These are phyloP conservation scores for Formica selysi DNA, from an alignment of 1,140 invertebrate genomes.

Conservation along the genomic window DNA sequence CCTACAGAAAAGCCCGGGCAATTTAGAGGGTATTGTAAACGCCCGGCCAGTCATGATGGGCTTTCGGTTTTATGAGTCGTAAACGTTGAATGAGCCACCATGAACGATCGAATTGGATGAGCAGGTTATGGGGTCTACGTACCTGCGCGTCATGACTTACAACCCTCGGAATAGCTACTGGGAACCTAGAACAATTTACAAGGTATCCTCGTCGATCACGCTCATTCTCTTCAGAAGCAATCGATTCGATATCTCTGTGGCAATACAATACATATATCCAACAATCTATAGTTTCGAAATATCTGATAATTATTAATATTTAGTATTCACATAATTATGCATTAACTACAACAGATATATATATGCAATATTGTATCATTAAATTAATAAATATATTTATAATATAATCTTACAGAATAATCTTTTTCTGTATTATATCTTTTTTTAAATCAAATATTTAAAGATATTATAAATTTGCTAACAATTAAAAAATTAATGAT, in stretches of 20 bases:
- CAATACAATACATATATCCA: not conserved
- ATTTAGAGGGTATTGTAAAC: constrained; percentile 2
- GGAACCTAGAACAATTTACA: constrained; percentile 46
- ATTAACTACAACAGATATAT: not conserved
- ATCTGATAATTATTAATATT: not conserved
- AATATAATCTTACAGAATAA: not conserved
- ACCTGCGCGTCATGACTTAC: constrained; percentile 50
- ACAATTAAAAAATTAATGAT: not conserved
- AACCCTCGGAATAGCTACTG: constrained; percentile 39
- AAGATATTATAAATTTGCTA: not conserved
- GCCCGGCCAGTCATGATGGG: constrained; percentile 46
- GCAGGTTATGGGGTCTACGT: constrained; percentile 17
- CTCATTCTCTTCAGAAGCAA: not conserved
- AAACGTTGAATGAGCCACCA: constrained; percentile 47
- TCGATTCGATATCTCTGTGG: not conserved
- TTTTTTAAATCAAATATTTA: not conserved
- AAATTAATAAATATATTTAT: constrained; percentile 14
- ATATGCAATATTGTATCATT: not conserved
- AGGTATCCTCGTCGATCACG: constrained; percentile 23
- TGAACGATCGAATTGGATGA: constrained; percentile 27
- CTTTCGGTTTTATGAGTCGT: constrained; percentile 61
- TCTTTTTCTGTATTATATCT: not conserved
- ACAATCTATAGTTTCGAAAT: not conserved
- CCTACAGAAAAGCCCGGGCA: not conserved
- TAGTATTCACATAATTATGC: not conserved